Base-by-base conservation (phyloP, 2,113 vertebrate species). In the Melanerpes formicivorus region DNA sequence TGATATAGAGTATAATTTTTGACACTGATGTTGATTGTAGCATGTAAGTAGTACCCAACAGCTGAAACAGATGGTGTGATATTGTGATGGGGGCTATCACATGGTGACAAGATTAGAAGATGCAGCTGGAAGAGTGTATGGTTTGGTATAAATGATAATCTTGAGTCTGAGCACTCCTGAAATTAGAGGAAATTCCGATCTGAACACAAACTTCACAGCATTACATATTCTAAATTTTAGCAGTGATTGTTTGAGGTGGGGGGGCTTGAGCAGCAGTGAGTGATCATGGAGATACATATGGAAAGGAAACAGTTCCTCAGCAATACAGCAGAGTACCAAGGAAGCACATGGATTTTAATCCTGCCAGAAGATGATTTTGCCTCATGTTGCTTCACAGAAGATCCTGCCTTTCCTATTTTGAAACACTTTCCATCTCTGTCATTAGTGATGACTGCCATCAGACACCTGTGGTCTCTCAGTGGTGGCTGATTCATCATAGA, bases 1-100 rank as follows among this genome's bases (percentile, higher is more conserved):
- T 93, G 80, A 84, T 69, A 62, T 10, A 67, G 76, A 71, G 88
- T 87, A 40, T 82, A 82, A 77, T 89, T 87, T 87, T 72, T 87
- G 84, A 85, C 64, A 82, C 71, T 54, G 92, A 64, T 83, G 84
- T 67, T 89, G 84, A 64, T 46, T 86, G 62, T 86, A 75, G 54
- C 48, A 17, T 12, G 29, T 60, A 56, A 71, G 75, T 65, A 71
- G 65, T 88, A 87, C 77, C 74, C 42, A 66, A 22, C 46, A 84
- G 79, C 71, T 84, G 81, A 92, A 84, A 64, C 56, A 5, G 3
- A 37, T 22, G 15, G 37, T 90, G 25, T 63, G 22, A 56, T 90
- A 14, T 18, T 32, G 5, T 76, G 80, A 66, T 12, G 30, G 42
- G 37, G 27, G 74, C 50, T 19, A 32, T 77, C 34, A 18, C 30